Evolutionary conservation across 2,888 invertebrate genomes (phyloP), one percentile per base, ranked within the genome.

Genomic region (Diarsia dahlii): DNA sequence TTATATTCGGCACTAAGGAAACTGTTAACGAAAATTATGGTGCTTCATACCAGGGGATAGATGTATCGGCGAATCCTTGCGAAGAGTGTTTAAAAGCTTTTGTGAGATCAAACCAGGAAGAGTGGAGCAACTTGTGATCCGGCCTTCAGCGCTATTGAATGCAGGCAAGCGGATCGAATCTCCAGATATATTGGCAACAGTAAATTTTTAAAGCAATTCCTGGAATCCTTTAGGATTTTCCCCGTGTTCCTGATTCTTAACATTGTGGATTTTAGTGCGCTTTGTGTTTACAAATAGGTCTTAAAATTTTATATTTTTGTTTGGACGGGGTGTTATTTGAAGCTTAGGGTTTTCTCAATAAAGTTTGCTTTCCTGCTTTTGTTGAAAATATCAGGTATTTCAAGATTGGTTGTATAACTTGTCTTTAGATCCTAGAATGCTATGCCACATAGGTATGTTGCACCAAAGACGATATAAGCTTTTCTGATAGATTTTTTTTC

Each of bases 11-110:
- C 87, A 86, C 77, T 84, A 88, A 90, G 91, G 92, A 93, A 93
- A 92, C 91, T 89, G 90, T 92, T 90, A 89, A 84, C 84, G 88
- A 90, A 92, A 94, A 91, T 93, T 91, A 93, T 91, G 89, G 90
- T 89, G 81, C 88, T 87, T 84, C 75, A 82, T 84, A 81, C 8
- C 78, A 64, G 81, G 80, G 85, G 84, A 87, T 87, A 82, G 91
- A 89, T 88, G 84, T 91, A 90, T 91, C 88, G 90, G 88, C 84
- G 88, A 89, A 88, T 83, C 81, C 81, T 83, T 85, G 86, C 87
- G 79, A 84, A 90, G 89, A 90, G 89, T 87, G 89, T 91, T 92
- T 90, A 91, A 92, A 92, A 90, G 91, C 91, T 91, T 90, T 88
- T 87, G 84, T 88, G 84, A 87, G 88, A 90, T 90, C 88, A 80